A percentile compares a stretch with the other conserved stretches of the same genome.
phyloP scores from a whole-genome alignment of 2,888 invertebrate species.

The Synergus itoensis region DNA sequence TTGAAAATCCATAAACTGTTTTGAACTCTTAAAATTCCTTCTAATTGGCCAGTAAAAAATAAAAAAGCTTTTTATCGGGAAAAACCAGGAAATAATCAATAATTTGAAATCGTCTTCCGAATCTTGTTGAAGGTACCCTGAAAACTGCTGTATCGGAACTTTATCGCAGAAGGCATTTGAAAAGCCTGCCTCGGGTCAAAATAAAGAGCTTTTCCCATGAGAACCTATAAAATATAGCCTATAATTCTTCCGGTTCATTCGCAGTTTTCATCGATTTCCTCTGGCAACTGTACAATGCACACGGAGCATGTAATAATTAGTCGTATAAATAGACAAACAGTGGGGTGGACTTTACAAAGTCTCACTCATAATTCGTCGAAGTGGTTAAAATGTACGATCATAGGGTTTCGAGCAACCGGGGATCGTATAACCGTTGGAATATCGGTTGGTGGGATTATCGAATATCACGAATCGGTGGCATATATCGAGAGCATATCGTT shows the following conservation, averaged over 20 bases:
- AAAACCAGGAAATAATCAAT: too few relatives aligned
- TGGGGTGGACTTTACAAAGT: not conserved
- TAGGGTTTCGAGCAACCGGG: not conserved
- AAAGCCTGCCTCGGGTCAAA: not conserved
- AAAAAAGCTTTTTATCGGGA: too few relatives aligned
- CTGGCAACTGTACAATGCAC: not conserved
- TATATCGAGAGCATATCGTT: constrained; percentile 53
- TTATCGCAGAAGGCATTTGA: not conserved
- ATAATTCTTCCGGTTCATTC: constrained; percentile 13
- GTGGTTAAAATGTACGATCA: constrained; percentile 14
- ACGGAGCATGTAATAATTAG: constrained; percentile 19
- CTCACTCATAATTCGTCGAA: constrained; percentile 15
- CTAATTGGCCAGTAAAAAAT: too few relatives aligned
- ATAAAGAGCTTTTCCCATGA: constrained; percentile 4
- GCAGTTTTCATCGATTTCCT: constrained; percentile 21
- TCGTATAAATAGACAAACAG: constrained; percentile 1
- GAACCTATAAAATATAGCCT: not conserved
- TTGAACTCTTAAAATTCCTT: too few relatives aligned
- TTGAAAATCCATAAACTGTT: too few relatives aligned
- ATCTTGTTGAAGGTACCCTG: not conserved
- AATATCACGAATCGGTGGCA: constrained; percentile 45
- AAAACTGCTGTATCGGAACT: not conserved
- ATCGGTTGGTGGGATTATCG: constrained; percentile 44
- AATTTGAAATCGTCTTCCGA: too few relatives aligned
- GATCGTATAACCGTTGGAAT: not conserved